Evolutionary conservation across 2,888 invertebrate species (phyloP), one percentile per base, ranked within the genome.

Genomic region (Latrodectus elegans): DNA sequence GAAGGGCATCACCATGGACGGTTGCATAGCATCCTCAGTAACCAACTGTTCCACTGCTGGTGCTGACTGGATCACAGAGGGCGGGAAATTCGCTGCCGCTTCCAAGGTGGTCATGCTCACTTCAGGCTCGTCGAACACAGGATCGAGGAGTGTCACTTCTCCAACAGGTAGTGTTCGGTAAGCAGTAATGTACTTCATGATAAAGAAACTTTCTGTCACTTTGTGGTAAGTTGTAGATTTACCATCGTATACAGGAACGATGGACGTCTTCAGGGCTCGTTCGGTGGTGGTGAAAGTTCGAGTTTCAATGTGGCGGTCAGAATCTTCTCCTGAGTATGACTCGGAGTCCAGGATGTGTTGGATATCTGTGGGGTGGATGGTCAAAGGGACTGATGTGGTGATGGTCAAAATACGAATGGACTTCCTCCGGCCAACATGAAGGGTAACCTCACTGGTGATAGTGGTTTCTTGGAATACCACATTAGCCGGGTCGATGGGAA

Each of bases 251-350:
- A 97, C 95, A 0, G 97, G 97, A 79, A 97, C 93, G 89, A 97
- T 95, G 92, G 97, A 97, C 1, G 97, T 97, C 92, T 97, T 97
- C 22, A 97, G 93, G 93, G 97, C 95, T n/a, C 95, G 94, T 92
- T 97, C 96, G 1, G 97, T 97, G 8, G 97, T 97, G 90, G 97
- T 97, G 93, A 97, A 97, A 3, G 97, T 97, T 93, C 97, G 97
- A 0, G 96, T 97, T 70, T 96, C 93, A 26, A 91, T 88, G 93
- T 97, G 96, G 0, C 96, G 96, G 71, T 89, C 88, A 1, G 55
- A 60, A 3, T 84, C 75, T 38, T 82, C 70, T 22, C 26, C 84
- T 17, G 55, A 64, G 14, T 38, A 52, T 6, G 78, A 84, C 52
- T 86, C 79, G 12, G 74, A 55, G 1, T 76, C 81, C 8, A 79